Conservation (phyloP, 2,888 invertebrate species). For the Galeruca laticollis region DNA sequence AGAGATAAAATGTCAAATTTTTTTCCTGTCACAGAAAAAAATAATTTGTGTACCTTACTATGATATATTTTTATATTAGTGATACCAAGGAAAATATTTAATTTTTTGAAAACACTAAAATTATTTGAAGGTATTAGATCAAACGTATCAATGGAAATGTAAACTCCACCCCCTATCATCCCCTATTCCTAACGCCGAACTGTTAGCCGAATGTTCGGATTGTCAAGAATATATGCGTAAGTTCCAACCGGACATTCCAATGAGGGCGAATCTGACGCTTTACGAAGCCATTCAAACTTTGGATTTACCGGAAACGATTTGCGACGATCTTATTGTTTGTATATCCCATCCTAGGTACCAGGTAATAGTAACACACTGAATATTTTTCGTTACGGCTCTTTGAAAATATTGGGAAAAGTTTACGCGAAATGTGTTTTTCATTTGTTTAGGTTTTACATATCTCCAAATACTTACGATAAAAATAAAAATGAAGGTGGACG, state of each 20-base stretch:
- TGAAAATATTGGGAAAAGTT: no score
- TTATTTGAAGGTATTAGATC: constrained; percentile 21
- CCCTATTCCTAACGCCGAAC: constrained; percentile 56
- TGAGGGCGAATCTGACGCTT: constrained; percentile 61
- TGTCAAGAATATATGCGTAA: constrained; percentile 62
- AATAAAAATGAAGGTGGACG: no score
- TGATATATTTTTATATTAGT: no score
- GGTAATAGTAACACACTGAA: constrained; percentile 47
- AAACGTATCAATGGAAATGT: constrained; percentile 62
- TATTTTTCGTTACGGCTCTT: background rate
- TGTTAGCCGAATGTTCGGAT: constrained; percentile 57
- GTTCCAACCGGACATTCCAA: constrained; percentile 57
- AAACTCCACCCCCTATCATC: constrained; percentile 60
- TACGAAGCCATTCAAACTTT: constrained; percentile 69
- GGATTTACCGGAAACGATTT: constrained; percentile 73
- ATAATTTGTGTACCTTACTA: no score
- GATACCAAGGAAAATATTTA: background rate
- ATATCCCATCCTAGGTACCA: constrained; percentile 79
- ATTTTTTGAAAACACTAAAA: background rate
- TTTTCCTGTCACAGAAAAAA: no score
- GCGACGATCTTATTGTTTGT: constrained; percentile 79
- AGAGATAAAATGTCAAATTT: no score
- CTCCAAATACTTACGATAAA: no score
- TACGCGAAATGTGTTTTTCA: no score
- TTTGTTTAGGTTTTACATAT: no score